Evolutionary conservation across 1,140 invertebrate genomes (phyloP), one percentile per base, ranked within the genome.

Genomic region (Drosophila carrolli): DNA sequence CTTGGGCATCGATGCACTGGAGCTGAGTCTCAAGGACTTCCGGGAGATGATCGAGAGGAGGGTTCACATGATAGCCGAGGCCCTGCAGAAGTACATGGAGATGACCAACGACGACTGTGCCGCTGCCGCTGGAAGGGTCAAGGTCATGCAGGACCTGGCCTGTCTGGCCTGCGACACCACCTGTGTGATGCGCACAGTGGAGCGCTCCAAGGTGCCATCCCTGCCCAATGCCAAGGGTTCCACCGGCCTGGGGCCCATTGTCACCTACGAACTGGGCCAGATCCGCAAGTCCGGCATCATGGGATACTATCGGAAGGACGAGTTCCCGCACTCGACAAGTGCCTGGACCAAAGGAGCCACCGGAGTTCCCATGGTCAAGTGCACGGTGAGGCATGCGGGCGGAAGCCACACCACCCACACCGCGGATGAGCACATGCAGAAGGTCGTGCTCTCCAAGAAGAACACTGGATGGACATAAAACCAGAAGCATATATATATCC

Each of bases 101-200:
- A 81, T 89, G 62, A 92, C 91, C 2, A 91, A 86, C 38, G 92
- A 94, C 16, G 95, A 96, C 19, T 94, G 93, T 3, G 95, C 96
- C 66, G 96, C 96, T 1, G 96, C 95, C 6, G 96, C 95, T 2
- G 94, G 95, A 0, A 95, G 95, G 66, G 93, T 92, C 57, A 95
- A 94, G 80, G 78, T 95, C 3, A 81, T 96, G 10, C 94, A 95
- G 74, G 94, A 96, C 55, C 93, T 96, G 2, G 95, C 95, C 51
- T 96, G 96, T 75, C 94, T 96, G 82, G 96, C 95, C 0, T 96
- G 96, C 76, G 95, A 96, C 71, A 95, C 95, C 14, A 93, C 95
- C 19, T 95, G 94, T 0, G 93, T 95, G 0, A 96, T 96, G 95
- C 93, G 93, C 9, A 94, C 93, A 68, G 93, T 95, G n/a, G 93